Base-by-base conservation (phyloP, 2,797 vertebrate species). In the Falco cherrug region DNA sequence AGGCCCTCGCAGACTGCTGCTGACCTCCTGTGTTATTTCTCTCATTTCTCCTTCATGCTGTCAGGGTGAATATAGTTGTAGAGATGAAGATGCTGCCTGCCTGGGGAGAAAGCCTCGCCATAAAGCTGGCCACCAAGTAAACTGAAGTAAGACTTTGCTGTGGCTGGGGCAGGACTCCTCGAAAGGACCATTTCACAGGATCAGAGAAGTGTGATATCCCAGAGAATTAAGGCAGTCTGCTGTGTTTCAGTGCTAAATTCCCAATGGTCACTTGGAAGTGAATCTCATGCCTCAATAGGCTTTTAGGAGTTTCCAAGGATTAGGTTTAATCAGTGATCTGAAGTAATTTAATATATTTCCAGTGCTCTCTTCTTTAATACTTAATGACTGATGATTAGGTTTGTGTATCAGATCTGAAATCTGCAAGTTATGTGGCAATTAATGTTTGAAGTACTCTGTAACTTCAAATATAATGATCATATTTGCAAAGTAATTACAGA, bases 341-440 rank as follows among this genome's bases (percentile, higher is more conserved):
- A 85, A 59, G 68, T 96, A 96, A 97, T 96, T 96, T 83, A 91
- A 97, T 96, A 94, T 93, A 94, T 92, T 96, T 95, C 88, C 95
- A 97, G 95, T 92, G 95, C 96, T 96, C 89, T 86, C 80, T 80
- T 95, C 95, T 93, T 88, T 95, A 95, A 94, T 71, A 90, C 73
- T 93, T 96, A 96, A 95, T 95, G 96, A 96, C 83, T 75, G 90
- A 92, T 96, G 90, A 97, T 91, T 51, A 80, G 84, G 79, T 84
- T 77, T 87, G 78, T 94, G 89, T 94, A 89, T 94, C 77, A 83
- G 93, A 80, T 74, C 88, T 63, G 53, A 70, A 79, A 77, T 45
- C 86, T 92, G 95, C 91, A 75, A 94, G 88, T 95, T 88, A 93
- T 71, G 92, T 39, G 94, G 94, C 94, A 97, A 95, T 96, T 97